These are phyloP conservation scores for Manacus vitellinus DNA, from an alignment of 2,113 vertebrate species.

Conservation along the genomic window DNA sequence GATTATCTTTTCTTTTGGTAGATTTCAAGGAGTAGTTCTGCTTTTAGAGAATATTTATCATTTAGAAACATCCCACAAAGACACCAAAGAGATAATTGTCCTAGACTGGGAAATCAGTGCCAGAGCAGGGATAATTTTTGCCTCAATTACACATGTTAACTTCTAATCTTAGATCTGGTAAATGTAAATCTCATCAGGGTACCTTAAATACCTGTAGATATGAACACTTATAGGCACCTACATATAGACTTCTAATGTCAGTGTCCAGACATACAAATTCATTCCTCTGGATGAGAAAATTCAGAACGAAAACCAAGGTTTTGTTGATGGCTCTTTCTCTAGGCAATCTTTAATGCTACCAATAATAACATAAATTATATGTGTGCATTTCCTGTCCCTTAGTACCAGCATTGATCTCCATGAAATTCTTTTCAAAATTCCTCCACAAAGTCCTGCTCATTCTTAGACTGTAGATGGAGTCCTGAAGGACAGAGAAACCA, in stretches of 20 bases:
- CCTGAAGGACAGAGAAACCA: background rate
- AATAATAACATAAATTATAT: background rate
- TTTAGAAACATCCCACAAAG: background rate
- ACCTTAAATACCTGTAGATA: background rate
- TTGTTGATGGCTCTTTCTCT: background rate
- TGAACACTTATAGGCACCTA: background rate
- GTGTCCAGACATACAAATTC: background rate
- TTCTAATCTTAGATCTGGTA: background rate
- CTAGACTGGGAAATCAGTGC: background rate
- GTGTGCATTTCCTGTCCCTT: background rate
- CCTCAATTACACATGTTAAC: background rate
- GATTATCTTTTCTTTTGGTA: background rate
- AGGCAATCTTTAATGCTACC: background rate
- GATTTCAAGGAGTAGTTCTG: background rate
- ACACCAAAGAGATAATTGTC: background rate
- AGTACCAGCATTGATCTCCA: accelerated
- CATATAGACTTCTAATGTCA: background rate
- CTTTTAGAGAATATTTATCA: background rate
- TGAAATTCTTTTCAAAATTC: background rate
- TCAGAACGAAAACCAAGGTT: background rate
- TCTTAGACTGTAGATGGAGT: background rate
- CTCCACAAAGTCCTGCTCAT: background rate
- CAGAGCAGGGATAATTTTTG: background rate
- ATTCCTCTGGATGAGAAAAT: background rate
- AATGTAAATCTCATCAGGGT: background rate